phyloP scores from a whole-genome alignment of 2,888 invertebrate species.

The Gnatocerus cornutus region DNA sequence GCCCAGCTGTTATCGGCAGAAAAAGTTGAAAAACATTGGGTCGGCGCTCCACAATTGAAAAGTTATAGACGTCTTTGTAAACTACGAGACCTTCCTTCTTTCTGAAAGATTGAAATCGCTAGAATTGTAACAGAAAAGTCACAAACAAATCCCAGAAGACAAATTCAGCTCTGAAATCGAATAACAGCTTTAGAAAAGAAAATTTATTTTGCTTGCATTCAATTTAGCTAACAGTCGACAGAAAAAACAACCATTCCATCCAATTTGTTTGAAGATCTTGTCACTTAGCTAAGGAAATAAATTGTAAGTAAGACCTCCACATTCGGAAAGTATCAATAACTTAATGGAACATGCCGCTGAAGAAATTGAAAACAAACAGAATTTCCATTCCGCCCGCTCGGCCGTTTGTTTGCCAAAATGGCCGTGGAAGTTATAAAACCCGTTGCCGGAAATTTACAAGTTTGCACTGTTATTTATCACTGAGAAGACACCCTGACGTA shows the following conservation, averaged over 20 bases:
- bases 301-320: slow-evolving; percentile 11
- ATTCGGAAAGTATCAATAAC: background rate
- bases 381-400: slow-evolving; percentile 15
- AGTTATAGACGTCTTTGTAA: too few species aligned
- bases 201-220: background rate
- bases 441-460: slow-evolving; percentile 27
- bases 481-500: slow-evolving; percentile 16
- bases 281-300: background rate
- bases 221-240: background rate
- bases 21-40: background rate
- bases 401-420: background rate
- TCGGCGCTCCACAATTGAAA: background rate
- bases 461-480: slow-evolving; percentile 18
- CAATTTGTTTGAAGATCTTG: too few species aligned
- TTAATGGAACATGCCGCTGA: background rate
- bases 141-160: too few species aligned
- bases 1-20: background rate
- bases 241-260: background rate
- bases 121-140: too few species aligned
- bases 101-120: too few species aligned
- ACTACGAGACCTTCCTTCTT: too few species aligned
- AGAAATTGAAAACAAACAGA: slow-evolving; percentile 23
- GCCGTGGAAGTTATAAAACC: background rate
- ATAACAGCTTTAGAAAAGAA: too few species aligned
- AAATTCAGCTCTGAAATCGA: too few species aligned